phyloP scores from a whole-genome alignment of 1,140 invertebrate genomes.

The Conus ventricosus region DNA sequence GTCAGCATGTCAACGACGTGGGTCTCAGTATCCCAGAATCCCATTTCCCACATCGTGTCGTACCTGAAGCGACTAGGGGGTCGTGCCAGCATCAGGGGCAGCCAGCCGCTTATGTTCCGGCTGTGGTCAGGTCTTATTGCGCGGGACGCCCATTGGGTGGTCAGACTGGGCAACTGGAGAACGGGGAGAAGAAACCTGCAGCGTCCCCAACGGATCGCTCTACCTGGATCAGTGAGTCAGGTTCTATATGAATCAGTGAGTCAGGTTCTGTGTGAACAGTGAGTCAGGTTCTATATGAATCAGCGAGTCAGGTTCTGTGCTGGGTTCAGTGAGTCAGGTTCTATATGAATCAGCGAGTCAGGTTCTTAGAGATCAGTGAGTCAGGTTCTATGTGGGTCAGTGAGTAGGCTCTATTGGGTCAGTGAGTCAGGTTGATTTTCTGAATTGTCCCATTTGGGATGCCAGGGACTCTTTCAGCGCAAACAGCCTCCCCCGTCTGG shows the following conservation, averaged over 20 bases:
- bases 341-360: conserved; percentile 8
- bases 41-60: conserved; percentile 32
- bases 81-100: background rate
- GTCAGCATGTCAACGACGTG: conserved; percentile 29
- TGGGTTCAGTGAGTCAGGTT: background rate
- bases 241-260: background rate
- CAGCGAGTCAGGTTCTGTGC: no score
- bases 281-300: no score
- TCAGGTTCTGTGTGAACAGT: no score
- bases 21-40: conserved; percentile 21
- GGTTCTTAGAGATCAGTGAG: background rate
- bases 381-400: no score
- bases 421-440: no score
- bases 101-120: background rate
- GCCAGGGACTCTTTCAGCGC: no score
- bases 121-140: background rate
- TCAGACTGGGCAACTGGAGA: conserved; percentile 15
- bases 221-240: conserved; percentile 19
- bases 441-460: no score
- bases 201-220: conserved; percentile 18
- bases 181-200: background rate
- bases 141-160: background rate
- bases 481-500: no score
- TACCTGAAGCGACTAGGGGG: conserved; percentile 11
- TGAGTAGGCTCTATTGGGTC: no score